Evolutionary conservation across 1,140 invertebrate species (phyloP).

Genomic region (Drosophila guanche): DNA sequence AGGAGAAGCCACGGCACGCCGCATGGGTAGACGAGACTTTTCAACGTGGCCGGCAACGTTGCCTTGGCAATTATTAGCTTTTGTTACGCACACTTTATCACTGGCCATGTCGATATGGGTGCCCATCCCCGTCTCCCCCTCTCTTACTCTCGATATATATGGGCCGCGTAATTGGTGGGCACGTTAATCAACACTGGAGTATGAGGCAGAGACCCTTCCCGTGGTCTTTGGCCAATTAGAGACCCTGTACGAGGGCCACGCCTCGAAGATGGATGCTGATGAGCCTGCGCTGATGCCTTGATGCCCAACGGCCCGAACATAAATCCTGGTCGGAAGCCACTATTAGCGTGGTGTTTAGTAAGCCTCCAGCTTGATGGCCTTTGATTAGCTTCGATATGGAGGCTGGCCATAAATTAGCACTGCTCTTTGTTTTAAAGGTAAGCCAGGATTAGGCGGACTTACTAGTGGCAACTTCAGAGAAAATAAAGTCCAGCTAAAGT

Average conservation of each 20-base stretch:
- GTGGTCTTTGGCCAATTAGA: slow-evolving; percentile 67
- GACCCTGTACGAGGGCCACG: slow-evolving; percentile 59
- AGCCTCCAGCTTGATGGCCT: slow-evolving; percentile 59
- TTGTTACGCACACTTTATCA: slow-evolving; percentile 82
- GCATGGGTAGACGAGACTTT: slow-evolving; percentile 39
- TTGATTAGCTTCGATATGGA: slow-evolving; percentile 62
- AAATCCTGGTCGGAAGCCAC: slow-evolving; percentile 66
- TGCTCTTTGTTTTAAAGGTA: slow-evolving; percentile 24
- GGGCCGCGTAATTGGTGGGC: slow-evolving; percentile 78
- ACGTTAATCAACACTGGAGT: slow-evolving; percentile 74
- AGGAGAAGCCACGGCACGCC: slow-evolving; percentile 17
- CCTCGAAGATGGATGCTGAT: slow-evolving; percentile 74
- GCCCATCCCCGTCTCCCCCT: neutral
- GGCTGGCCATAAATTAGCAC: slow-evolving; percentile 52
- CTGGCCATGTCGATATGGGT: slow-evolving; percentile 71
- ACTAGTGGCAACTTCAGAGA: neutral
- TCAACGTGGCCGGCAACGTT: slow-evolving; percentile 72
- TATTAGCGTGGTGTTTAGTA: slow-evolving; percentile 70
- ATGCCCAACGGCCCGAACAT: slow-evolving; percentile 45
- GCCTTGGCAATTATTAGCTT: slow-evolving; percentile 79
- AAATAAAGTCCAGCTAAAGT: slow-evolving; percentile 1
- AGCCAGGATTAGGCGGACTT: neutral
- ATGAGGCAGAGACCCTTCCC: slow-evolving; percentile 2
- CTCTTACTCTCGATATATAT: slow-evolving; percentile 54
- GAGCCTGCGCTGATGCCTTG: slow-evolving; percentile 52